Base-by-base conservation (phyloP, 1,140 invertebrate genomes). In the Sminthurinus signatus region DNA sequence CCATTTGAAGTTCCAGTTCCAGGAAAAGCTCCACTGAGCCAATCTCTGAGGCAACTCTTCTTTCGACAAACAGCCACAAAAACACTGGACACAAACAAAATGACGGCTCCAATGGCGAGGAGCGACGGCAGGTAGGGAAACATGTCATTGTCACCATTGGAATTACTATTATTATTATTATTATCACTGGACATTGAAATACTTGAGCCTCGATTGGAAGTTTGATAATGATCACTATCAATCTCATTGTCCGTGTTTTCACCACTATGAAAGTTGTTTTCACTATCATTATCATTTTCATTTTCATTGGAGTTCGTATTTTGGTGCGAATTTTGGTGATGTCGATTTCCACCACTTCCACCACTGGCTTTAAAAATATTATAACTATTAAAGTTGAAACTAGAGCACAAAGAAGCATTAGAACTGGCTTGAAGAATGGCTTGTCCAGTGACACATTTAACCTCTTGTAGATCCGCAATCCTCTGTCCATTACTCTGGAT, bases 41-140 rank as follows among this genome's bases (percentile, higher is more conserved):
- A 76, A 15, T 77, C 73, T 39, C 74, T 67, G 1, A 78, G 60
- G 43, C 76, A 74, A 19, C 70, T 73, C 10, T 77, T 74, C 60
- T 77, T 77, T 15, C 75, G 70, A 67, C 76, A 77, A 32, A 75
- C 62, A 28, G 75, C 67, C 2, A 75, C 15, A 28, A 72, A 51
- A 25, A 75, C 44, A 28, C 67, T 36, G n/a, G 71, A 67, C 25
- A 75, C 55, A 29, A 76, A 62, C 19, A 75, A 66, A 27, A 70
- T 65, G n/a, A 75, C 52, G 1, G 74, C 43, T 19, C 73, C 54
- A 0, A 72, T 59, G 39, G 65, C 56, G 19, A 68, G 62, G 15
- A 75, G 23, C n/a, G 75, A 52, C 59, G 70, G 70, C 10, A 70
- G 46, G 62, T 68, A 62, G 61, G 73, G 43, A 23, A 56, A 56